Percentiles rank a stretch among this genome's conserved stretches.
phyloP scores from a whole-genome alignment of 2,797 vertebrate species.

The Artibeus lituratus region DNA sequence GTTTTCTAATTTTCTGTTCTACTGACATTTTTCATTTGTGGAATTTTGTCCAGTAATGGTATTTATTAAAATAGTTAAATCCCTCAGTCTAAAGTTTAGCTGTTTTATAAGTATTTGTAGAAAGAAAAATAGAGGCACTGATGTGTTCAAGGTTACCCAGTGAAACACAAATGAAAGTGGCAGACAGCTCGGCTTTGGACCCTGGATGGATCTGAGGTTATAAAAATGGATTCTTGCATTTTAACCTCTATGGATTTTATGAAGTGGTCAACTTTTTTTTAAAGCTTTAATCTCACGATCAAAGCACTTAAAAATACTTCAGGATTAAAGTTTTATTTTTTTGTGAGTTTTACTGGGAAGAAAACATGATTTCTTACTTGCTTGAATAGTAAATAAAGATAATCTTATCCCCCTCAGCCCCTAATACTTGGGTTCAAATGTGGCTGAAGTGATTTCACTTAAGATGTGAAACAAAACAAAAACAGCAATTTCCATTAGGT shows the following conservation, averaged over 20 bases:
- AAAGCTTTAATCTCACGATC: slow-evolving; percentile 37
- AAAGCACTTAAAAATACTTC: slow-evolving; percentile 8
- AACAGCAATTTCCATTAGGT: not conserved
- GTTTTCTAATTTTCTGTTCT: slow-evolving; percentile 8
- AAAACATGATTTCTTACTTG: slow-evolving; percentile 22
- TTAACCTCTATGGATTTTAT: slow-evolving; percentile 22
- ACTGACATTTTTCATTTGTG: not conserved
- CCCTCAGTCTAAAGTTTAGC: not conserved
- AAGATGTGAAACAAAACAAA: slow-evolving; percentile 45
- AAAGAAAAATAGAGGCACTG: slow-evolving; percentile 22
- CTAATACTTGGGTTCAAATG: not conserved
- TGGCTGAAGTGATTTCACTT: slow-evolving; percentile 37
- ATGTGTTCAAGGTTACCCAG: not conserved
- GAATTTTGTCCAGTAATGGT: not conserved
- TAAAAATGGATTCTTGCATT: slow-evolving; percentile 34
- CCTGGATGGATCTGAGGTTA: not conserved
- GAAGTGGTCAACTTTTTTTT: slow-evolving; percentile 18
- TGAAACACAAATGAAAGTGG: slow-evolving; percentile 26
- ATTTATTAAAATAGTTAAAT: not conserved
- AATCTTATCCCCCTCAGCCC: not conserved
- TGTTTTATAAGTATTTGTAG: slow-evolving; percentile 16
- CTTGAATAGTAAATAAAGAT: slow-evolving; percentile 36
- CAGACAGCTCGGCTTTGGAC: not conserved
- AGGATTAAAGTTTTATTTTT: slow-evolving; percentile 21
- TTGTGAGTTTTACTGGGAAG: not conserved